Base-by-base conservation (phyloP, 2,888 invertebrate genomes). In the Hydrotaea cyrtoneurina region DNA sequence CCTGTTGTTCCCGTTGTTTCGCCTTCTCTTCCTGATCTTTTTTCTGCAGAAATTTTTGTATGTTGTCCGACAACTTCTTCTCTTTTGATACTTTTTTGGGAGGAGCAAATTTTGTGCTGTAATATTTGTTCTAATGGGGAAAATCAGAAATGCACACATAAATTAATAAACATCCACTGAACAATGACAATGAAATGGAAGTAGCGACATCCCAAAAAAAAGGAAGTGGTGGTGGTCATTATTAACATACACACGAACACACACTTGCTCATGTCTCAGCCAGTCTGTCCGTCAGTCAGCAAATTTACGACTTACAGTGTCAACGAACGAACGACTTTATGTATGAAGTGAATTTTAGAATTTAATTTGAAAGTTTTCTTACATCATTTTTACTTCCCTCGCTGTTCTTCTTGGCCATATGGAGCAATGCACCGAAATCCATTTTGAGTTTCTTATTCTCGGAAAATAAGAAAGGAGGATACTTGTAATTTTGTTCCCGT, bases 31-130 rank as follows among this genome's bases (percentile, higher is more conserved):
- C 97, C 82, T 95, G 95, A 90, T 97, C 96, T 89, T 96, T 96
- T 87, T 95, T 95, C 0, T 95, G 96, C 19, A 97, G 93, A 92
- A 97, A 98, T 90, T 95, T 96, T 90, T 96, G 95, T 73, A 98
- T 96, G 88, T 97, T 97, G 0, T 94, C 94, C 0, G 97, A 97
- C 8, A 97, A 93, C 82, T 93, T 93, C 86, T 94, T 94, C 76
- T 95, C 94, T 88, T 95, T 95, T 55, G 94, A 94, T 88, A 95
- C 95, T 89, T 97, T 97, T 90, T 97, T 97, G 0, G 97, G 96
- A 0, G 97, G 96, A 85, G 95, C 94, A 90, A 96, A 97, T 87
- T 95, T 95, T 1, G 97, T 96, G 89, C 95, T 95, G 89, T 97
- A 97, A 89, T 94, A 96, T 87, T 94, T 93, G 43, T 93, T 91